These are phyloP conservation scores for Podabrus alpinus DNA, from an alignment of 2,888 invertebrate species.

Conservation along the genomic window DNA sequence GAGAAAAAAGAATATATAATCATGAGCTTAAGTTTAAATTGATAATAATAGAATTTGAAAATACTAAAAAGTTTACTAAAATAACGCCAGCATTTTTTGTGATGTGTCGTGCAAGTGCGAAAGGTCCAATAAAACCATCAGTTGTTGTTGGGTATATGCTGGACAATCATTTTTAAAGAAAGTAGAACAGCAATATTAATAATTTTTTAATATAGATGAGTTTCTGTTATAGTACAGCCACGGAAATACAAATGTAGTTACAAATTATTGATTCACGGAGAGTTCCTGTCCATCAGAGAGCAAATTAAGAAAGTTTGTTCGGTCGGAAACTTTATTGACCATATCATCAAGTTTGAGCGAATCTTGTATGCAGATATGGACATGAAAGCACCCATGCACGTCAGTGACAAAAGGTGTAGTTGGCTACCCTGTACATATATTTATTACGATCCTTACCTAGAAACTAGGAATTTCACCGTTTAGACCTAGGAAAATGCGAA, in stretches of 20 bases:
- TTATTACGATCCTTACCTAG: background rate
- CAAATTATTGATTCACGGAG: background rate
- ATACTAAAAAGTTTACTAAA: no score
- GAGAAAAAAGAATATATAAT: no score
- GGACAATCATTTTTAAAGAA: no score
- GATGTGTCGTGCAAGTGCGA: no score
- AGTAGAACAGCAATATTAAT: no score
- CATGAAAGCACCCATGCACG: background rate
- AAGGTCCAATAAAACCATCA: no score
- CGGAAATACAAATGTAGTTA: background rate
- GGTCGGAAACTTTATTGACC: background rate
- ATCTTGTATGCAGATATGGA: background rate
- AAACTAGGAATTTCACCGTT: background rate
- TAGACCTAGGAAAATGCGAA: background rate
- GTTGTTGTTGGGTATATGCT: no score
- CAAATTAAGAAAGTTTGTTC: background rate
- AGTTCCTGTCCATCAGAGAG: background rate
- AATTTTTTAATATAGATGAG: no score
- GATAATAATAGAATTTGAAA: no score
- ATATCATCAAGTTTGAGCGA: background rate
- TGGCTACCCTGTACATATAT: background rate
- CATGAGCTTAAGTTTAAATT: no score
- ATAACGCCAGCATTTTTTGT: no score
- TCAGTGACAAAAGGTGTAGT: background rate
- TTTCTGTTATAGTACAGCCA: no score